These are phyloP conservation scores for Venusia cambrica DNA, from an alignment of 2,888 invertebrate genomes.

Conservation along the genomic window DNA sequence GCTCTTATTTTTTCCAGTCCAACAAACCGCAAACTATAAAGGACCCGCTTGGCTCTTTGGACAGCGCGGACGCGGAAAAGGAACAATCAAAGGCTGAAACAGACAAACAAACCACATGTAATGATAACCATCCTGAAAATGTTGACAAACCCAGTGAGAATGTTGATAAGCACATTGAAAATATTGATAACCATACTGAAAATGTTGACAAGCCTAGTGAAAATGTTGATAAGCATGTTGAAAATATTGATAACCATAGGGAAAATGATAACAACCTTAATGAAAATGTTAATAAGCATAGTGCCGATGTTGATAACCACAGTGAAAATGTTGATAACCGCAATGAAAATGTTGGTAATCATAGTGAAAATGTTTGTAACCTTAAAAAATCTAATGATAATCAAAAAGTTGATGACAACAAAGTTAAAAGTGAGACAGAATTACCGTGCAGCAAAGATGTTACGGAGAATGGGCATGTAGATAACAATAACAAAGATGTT, in stretches of 20 bases:
- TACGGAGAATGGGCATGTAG: conserved; percentile 1
- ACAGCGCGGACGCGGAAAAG: too few species aligned
- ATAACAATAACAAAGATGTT: conserved; percentile 1
- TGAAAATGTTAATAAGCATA: conserved; percentile 3
- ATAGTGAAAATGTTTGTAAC: conserved; percentile 5
- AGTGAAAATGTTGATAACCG: conserved; percentile 1
- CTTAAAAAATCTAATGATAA: too few species aligned
- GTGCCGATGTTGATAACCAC: conserved; percentile 14
- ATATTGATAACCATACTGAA: conserved; percentile 7
- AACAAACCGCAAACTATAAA: neutral
- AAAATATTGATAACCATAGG: neutral
- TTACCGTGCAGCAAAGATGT: conserved; percentile 1
- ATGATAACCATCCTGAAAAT: too few species aligned
- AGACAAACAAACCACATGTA: neutral
- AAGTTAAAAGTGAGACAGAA: neutral
- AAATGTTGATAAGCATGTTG: too few species aligned
- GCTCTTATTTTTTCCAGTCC: conserved; percentile 13
- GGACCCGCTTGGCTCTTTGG: conserved; percentile 4
- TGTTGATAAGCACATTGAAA: neutral
- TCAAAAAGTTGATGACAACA: neutral
- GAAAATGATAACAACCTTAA: neutral
- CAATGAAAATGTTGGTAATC: conserved; percentile 1
- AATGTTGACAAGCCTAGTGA: neutral
- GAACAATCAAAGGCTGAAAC: conserved; percentile 5
- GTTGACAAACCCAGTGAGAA: conserved; percentile 12